Conservation (phyloP, 2,113 vertebrate genomes). For the Leptocoma aspasia region DNA sequence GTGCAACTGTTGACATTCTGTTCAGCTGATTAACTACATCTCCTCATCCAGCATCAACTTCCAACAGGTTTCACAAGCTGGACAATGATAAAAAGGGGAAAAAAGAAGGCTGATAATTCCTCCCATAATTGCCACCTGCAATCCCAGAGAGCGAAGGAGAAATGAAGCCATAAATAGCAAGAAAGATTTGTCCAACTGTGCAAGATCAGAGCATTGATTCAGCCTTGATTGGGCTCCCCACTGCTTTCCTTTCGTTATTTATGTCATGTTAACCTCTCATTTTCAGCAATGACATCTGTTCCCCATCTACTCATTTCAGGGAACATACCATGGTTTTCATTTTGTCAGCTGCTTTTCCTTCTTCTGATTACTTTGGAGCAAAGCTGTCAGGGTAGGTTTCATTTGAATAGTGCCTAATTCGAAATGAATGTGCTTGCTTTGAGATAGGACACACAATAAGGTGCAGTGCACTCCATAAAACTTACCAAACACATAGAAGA, state of each 20-base stretch:
- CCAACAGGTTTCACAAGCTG: not conserved
- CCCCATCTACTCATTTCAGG: not conserved
- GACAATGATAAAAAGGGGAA: not conserved
- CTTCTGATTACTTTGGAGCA: slow-evolving; percentile 31
- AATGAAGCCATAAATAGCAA: slow-evolving; percentile 23
- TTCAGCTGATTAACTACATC: not conserved
- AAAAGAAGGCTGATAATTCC: not conserved
- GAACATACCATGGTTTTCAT: not conserved
- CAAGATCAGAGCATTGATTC: slow-evolving; percentile 45
- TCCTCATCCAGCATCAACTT: not conserved
- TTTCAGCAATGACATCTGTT: slow-evolving; percentile 35
- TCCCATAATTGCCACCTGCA: slow-evolving; percentile 21
- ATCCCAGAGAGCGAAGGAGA: not conserved
- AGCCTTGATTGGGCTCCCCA: slow-evolving; percentile 52
- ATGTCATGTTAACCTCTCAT: slow-evolving; percentile 43
- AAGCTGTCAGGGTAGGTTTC: not conserved
- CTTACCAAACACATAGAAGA: not conserved
- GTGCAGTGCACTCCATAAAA: not conserved
- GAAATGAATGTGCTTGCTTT: not conserved
- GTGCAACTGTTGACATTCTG: not conserved
- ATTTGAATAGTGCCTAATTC: not conserved
- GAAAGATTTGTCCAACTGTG: slow-evolving; percentile 21
- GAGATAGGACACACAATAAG: not conserved
- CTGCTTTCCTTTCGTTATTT: not conserved
- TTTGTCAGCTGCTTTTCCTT: slow-evolving; percentile 27